A percentile compares a stretch with the other conserved stretches of the same genome.
Conservation (phyloP, 2,888 invertebrate genomes). For the Aricia artaxerxes region DNA sequence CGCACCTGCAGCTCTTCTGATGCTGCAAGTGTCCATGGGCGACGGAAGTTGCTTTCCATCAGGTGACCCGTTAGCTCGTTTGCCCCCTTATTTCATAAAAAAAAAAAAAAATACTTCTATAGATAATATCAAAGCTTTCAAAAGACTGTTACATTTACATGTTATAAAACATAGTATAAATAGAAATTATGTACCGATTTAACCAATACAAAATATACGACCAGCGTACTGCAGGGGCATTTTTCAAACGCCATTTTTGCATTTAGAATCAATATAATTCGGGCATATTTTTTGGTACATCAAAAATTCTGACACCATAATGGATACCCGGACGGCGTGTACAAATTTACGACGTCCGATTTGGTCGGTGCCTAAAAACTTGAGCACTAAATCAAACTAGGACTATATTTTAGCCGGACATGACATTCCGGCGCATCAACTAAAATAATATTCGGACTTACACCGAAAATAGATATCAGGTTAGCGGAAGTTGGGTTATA, state of each 20-base stretch:
- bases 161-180: too few relatives aligned
- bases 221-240: neutral
- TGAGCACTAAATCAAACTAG: constrained; percentile 41
- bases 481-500: neutral
- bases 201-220: neutral
- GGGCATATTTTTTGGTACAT: constrained; percentile 35
- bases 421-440: constrained; percentile 39
- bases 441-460: constrained; percentile 48
- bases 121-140: neutral
- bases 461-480: constrained; percentile 45
- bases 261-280: constrained; percentile 16
- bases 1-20: too few relatives aligned
- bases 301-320: constrained; percentile 37
- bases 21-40: too few relatives aligned
- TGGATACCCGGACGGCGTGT: constrained; percentile 35
- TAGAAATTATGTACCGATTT: neutral
- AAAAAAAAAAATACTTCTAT: too few relatives aligned
- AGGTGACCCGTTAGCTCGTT: too few relatives aligned
- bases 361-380: constrained; percentile 42
- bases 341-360: constrained; percentile 42
- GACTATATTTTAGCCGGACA: constrained; percentile 41
- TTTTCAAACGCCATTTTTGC: constrained; percentile 9
- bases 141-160: neutral
- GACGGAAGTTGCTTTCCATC: too few relatives aligned
- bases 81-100: too few relatives aligned